Conservation (phyloP, 2,113 vertebrate species). For the Anser cygnoides region DNA sequence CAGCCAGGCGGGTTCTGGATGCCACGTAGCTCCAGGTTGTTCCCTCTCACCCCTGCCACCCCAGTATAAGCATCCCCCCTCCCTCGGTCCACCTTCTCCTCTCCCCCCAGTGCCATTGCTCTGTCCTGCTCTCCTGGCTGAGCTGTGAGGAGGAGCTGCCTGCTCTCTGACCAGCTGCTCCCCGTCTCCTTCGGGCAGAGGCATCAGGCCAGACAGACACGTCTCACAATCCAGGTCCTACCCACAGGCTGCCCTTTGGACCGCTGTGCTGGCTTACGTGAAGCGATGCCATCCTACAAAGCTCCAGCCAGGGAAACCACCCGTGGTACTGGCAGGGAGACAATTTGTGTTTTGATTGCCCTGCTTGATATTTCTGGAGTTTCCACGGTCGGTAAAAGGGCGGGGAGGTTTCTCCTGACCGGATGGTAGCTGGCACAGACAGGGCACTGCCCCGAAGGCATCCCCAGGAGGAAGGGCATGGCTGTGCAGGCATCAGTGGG, state of each 20-base stretch:
- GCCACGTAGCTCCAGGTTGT: background rate
- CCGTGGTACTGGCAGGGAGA: background rate
- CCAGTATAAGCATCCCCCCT: background rate
- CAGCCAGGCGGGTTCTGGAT: background rate
- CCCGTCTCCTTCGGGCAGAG: background rate
- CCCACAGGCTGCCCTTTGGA: background rate
- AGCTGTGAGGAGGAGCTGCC: background rate
- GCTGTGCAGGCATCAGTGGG: background rate
- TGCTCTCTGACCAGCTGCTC: background rate
- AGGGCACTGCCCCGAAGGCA: background rate
- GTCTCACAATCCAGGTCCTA: background rate
- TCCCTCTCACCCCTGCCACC: fast-evolving
- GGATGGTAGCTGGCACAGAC: background rate
- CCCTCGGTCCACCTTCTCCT: background rate
- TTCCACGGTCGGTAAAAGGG: fast-evolving
- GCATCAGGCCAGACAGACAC: background rate
- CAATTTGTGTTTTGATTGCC: background rate
- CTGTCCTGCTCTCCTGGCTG: background rate
- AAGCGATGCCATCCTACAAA: background rate
- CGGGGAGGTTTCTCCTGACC: background rate
- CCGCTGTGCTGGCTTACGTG: background rate
- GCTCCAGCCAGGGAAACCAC: background rate
- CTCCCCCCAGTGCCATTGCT: background rate
- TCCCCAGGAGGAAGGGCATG: background rate
- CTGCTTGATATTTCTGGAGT: background rate